These are phyloP conservation scores for Spicauda simplicius DNA, from an alignment of 2,888 invertebrate species.

Conservation along the genomic window DNA sequence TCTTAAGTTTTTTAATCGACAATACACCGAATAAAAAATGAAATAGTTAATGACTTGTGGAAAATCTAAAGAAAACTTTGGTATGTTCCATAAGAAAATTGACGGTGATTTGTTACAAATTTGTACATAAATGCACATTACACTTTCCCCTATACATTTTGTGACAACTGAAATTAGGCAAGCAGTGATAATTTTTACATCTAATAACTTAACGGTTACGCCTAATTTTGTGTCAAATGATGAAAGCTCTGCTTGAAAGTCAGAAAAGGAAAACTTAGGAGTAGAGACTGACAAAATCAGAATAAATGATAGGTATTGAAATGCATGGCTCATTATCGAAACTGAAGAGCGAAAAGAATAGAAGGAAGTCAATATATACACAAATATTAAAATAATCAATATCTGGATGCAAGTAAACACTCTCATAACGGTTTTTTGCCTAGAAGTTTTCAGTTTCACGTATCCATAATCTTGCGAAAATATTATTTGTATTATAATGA, in stretches of 20 bases:
- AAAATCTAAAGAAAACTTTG: too few relatives aligned
- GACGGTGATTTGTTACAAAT: too few relatives aligned
- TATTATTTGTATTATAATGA: conserved; percentile 1
- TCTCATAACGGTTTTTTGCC: not conserved
- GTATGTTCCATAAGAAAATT: too few relatives aligned
- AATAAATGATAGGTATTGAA: conserved; percentile 10
- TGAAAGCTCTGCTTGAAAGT: not conserved
- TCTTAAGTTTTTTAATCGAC: too few relatives aligned
- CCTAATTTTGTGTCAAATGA: not conserved
- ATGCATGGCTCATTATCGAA: not conserved
- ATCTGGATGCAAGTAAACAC: not conserved
- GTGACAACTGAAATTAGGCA: too few relatives aligned
- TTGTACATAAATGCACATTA: too few relatives aligned
- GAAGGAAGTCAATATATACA: not conserved
- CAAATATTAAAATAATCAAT: not conserved
- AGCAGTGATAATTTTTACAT: not conserved
- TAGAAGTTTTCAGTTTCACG: not conserved
- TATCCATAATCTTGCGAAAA: conserved; percentile 8
- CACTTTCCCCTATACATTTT: too few relatives aligned
- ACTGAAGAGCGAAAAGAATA: not conserved
- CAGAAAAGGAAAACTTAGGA: not conserved
- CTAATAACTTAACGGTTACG: not conserved
- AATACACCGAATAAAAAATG: too few relatives aligned
- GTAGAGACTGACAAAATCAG: not conserved
- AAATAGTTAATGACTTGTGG: too few relatives aligned